These are phyloP conservation scores for Drosophila persimilis DNA, from an alignment of 1,140 invertebrate species.

Conservation along the genomic window DNA sequence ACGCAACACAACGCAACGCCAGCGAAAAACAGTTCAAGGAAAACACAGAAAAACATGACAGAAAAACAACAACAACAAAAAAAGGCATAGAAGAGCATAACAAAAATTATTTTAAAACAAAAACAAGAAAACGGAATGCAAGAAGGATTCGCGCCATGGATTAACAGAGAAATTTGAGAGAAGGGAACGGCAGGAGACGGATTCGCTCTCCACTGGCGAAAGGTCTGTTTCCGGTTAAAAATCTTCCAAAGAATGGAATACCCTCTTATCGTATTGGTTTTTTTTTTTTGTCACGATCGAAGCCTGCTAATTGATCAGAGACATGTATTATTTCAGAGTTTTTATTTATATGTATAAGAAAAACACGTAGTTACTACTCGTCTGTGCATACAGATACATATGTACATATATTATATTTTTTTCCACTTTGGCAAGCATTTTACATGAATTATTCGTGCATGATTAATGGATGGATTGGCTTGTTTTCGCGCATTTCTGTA, in stretches of 20 bases:
- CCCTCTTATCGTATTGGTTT: too few species aligned
- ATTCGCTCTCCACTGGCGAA: too few species aligned
- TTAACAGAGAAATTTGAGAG: constrained; percentile 40
- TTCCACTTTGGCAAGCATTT: constrained; percentile 16
- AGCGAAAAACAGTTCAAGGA: constrained; percentile 22
- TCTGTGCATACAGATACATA: not conserved
- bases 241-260: too few species aligned
- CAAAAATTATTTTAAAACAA: not conserved
- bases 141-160: not conserved
- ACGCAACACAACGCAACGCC: not conserved
- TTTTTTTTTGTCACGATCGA: too few species aligned
- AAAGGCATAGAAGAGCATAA: too few species aligned
- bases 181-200: too few species aligned
- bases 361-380: constrained; percentile 1
- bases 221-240: too few species aligned
- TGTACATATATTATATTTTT: not conserved
- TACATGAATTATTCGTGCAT: constrained; percentile 42
- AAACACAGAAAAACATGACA: not conserved
- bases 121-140: not conserved
- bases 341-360: too few species aligned
- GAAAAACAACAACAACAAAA: too few species aligned
- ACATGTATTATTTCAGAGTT: too few species aligned
- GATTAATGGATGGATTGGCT: constrained; percentile 30
- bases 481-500: constrained; percentile 19
- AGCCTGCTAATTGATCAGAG: too few species aligned